Percentiles rank a stretch among this genome's conserved stretches.
These are phyloP conservation scores for Caenorhabditis virilis DNA, from an alignment of 2,888 invertebrate genomes.

Conservation along the genomic window DNA sequence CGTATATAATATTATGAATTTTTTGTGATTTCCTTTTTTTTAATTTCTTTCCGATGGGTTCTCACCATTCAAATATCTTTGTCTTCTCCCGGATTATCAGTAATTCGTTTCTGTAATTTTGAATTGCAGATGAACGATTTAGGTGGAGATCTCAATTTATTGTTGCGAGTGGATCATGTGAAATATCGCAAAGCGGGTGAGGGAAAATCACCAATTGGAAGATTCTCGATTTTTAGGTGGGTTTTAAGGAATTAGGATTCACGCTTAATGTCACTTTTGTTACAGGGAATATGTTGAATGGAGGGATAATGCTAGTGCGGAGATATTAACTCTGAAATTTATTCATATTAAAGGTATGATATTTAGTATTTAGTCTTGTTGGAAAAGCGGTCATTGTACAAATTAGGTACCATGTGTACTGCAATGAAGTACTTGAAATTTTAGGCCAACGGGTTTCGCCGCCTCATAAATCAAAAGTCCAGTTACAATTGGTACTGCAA, in stretches of 20 bases:
- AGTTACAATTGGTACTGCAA: slow-evolving; percentile 92
- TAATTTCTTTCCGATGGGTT: too few species aligned
- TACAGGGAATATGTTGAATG: slow-evolving; percentile 62
- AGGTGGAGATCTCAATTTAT: slow-evolving; percentile 34
- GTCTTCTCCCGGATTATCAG: too few species aligned
- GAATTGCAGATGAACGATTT: not conserved
- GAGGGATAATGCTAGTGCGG: slow-evolving; percentile 52
- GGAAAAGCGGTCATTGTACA: too few species aligned
- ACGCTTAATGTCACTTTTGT: not conserved
- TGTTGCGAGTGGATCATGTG: slow-evolving; percentile 56
- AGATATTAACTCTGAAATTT: slow-evolving; percentile 49
- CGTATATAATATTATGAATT: too few species aligned
- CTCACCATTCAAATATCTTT: too few species aligned
- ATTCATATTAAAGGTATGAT: slow-evolving; percentile 59
- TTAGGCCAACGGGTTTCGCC: slow-evolving; percentile 92
- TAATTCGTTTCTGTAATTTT: too few species aligned
- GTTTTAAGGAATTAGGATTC: slow-evolving; percentile 1
- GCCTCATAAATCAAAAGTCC: slow-evolving; percentile 94
- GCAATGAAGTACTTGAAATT: slow-evolving; percentile 62
- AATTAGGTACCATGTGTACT: too few species aligned
- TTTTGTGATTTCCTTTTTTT: too few species aligned
- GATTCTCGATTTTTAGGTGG: slow-evolving; percentile 48
- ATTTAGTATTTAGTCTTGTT: not conserved
- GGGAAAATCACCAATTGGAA: slow-evolving; percentile 62
- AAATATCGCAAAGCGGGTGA: slow-evolving; percentile 61